Evolutionary conservation across 2,113 vertebrate species (phyloP).

Genomic region (Dendrocopos noguchii): DNA sequence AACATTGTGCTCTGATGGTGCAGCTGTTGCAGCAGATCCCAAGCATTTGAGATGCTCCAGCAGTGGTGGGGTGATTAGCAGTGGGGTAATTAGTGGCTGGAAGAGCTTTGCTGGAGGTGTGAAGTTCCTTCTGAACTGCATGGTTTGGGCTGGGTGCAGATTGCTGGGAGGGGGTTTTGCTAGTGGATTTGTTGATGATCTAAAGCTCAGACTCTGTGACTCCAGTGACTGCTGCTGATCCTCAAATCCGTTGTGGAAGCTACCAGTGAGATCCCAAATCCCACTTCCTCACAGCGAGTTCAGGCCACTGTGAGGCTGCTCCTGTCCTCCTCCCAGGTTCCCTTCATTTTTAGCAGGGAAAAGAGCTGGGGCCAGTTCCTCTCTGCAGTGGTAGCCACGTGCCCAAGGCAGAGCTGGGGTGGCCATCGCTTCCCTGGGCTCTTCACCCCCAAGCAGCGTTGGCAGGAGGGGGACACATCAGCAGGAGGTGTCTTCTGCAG

Average conservation of each 20-base stretch:
- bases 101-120: background rate
- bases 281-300: accelerated
- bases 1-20: accelerated
- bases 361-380: accelerated
- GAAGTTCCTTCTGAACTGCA: background rate
- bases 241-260: background rate
- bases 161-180: background rate
- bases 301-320: background rate
- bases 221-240: accelerated
- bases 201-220: background rate
- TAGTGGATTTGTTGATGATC: background rate
- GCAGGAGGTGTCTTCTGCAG: background rate
- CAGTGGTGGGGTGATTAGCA: background rate
- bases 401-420: background rate
- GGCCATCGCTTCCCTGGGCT: accelerated
- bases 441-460: accelerated
- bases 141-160: background rate
- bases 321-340: accelerated
- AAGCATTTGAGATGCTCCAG: background rate
- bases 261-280: background rate
- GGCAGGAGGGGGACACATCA: accelerated
- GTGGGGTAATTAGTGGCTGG: background rate
- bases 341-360: background rate
- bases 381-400: accelerated
- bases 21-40: background rate